These are phyloP conservation scores for Hydractinia symbiolongicarpus DNA, from an alignment of 30 jellyfish, hydroid and myxozoan genomes.

Conservation along the genomic window DNA sequence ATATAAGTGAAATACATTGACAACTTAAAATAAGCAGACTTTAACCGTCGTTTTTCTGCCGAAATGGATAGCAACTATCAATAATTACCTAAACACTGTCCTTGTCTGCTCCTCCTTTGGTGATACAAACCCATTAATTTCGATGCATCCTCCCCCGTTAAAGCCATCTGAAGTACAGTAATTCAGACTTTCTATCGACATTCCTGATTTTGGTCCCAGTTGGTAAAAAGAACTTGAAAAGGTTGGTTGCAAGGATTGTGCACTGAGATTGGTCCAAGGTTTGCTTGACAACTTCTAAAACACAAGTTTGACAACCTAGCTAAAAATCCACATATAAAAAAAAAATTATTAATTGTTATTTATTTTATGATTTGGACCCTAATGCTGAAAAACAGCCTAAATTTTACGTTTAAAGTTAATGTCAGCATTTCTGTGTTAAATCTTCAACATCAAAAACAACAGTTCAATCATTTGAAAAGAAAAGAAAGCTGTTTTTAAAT, in stretches of 20 bases:
- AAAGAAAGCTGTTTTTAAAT: too few species aligned
- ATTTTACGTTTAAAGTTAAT: not conserved
- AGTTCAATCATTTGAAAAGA: too few species aligned
- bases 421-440: not conserved
- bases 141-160: constrained; percentile 84
- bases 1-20: too few species aligned
- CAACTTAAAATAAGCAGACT: too few species aligned
- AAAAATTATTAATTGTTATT: not conserved
- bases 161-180: constrained; percentile 50
- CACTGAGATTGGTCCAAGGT: constrained; percentile 87
- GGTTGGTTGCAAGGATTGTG: constrained; percentile 70
- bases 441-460: too few species aligned
- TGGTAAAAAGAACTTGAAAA: constrained; percentile 41
- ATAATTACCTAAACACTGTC: constrained; percentile 42
- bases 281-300: constrained; percentile 23
- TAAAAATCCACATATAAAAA: too few species aligned
- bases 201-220: constrained; percentile 53
- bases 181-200: constrained; percentile 27
- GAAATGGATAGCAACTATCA: too few species aligned
- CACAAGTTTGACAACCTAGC: not conserved
- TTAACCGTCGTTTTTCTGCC: too few species aligned
- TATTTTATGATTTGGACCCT: not conserved
- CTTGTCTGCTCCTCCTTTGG: constrained; percentile 32
- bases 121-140: constrained; percentile 29
- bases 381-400: not conserved